Base-by-base conservation (phyloP, 2,797 vertebrate species). In the Podarcis siculus region DNA sequence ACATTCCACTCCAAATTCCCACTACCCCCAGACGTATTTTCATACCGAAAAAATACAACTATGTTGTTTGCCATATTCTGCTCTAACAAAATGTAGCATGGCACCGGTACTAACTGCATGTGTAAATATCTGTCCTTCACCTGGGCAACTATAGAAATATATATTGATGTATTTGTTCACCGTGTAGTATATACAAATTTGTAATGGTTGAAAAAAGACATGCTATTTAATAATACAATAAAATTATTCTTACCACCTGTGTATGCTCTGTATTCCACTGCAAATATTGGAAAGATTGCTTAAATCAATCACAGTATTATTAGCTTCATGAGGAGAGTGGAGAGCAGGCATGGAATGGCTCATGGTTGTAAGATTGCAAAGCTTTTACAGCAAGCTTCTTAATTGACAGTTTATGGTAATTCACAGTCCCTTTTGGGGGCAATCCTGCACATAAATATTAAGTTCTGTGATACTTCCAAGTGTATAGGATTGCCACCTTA, bases 221-320 rank as follows among this genome's bases (percentile, higher is more conserved):
- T 97, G 96, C 94, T 97, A 97, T 98, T 98, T 97, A 98, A 97
- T 98, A 98, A 98, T 96, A 98, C 97, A 99, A 99, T 98, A 98
- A 99, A 97, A 96, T 89, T 97, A 98, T 98, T 98, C 97, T 95
- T 98, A 97, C 95, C 97, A 97, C 88, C 95, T 95, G 92, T 95
- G 89, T 93, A 73, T 19, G 61, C 88, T 91, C 92, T 84, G 93
- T 75, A 89, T 94, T 95, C 64, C 81, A 87, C 86, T 87, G 89
- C 87, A 37, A 75, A 85, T 42, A 78, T 39, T 66, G 92, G 19
- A 86, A 78, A 87, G 39, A 35, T 58, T 87, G 25, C 25, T 83
- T 32, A 49, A 69, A 0, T 87, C 86, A 86, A 8, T 67, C 69
- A 64, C 15, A 67, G 3, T 86, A 49, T 1, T 64, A 37, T 61